Evolutionary conservation across 2,797 vertebrate species (phyloP).

Genomic region (Sphaeramia orbicularis): DNA sequence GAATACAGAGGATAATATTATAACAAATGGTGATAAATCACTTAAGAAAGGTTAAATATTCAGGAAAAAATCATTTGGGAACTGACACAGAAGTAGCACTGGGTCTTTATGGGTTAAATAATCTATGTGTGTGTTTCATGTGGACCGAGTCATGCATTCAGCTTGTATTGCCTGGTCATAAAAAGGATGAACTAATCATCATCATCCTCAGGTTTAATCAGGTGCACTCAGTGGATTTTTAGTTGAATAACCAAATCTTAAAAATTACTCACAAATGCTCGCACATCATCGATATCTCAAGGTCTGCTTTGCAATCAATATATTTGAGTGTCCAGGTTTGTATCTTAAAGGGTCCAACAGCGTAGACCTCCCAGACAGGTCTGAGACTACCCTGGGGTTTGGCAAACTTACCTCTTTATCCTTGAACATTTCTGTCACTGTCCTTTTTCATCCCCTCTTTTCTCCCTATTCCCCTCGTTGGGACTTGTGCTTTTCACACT

Average conservation of each 20-base stretch:
- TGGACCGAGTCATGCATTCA: neutral
- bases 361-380: neutral
- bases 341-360: conserved; percentile 1
- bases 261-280: conserved; percentile 19
- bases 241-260: conserved; percentile 30
- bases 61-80: no score
- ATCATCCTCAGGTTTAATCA: conserved; percentile 31
- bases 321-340: neutral
- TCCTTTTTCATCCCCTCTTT: conserved; percentile 14
- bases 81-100: no score
- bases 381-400: conserved; percentile 4
- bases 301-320: conserved; percentile 8
- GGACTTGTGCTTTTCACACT: conserved; percentile 68
- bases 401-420: conserved; percentile 8
- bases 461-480: conserved; percentile 19
- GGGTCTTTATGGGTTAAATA: no score
- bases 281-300: conserved; percentile 10
- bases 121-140: conserved; percentile 1
- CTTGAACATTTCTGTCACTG: conserved; percentile 13
- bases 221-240: conserved; percentile 24
- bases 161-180: no score
- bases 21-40: no score
- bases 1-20: no score
- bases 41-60: no score
- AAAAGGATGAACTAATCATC: conserved; percentile 41